Percentiles rank a stretch among this genome's conserved stretches.
Evolutionary conservation across 1,140 invertebrate genomes (phyloP).

Genomic region (Manduca sexta): DNA sequence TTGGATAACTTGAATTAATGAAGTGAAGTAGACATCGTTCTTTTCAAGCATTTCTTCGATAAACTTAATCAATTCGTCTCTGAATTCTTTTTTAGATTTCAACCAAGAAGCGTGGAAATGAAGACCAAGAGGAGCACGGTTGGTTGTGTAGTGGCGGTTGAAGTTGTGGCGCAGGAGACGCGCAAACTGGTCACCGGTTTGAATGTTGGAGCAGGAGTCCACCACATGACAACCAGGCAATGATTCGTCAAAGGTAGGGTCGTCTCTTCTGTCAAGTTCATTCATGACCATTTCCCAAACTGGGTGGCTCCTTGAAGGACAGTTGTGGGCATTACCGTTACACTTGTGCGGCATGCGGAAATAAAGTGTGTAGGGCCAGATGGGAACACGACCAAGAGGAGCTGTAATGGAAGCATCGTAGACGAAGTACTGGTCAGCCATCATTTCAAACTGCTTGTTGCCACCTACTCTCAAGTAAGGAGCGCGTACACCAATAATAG

Average conservation of each 20-base stretch:
- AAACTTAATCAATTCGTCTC: constrained; percentile 93
- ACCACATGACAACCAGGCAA: constrained; percentile 95
- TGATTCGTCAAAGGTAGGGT: constrained; percentile 92
- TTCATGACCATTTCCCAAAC: constrained; percentile 98
- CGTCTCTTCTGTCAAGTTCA: constrained; percentile 92
- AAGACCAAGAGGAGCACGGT: constrained; percentile 94
- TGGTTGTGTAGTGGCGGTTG: constrained; percentile 93
- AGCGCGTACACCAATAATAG: constrained; percentile 90
- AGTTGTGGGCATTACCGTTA: constrained; percentile 94
- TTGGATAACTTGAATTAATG: constrained; percentile 94
- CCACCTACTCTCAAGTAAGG: constrained; percentile 94
- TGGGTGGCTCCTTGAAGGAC: constrained; percentile 90
- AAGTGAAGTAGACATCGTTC: constrained; percentile 96
- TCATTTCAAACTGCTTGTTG: constrained; percentile 97
- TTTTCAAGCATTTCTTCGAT: constrained; percentile 93
- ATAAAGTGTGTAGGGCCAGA: constrained; percentile 97
- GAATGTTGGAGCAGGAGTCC: constrained; percentile 94
- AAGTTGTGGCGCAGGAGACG: constrained; percentile 94
- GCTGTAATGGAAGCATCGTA: constrained; percentile 96
- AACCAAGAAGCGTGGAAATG: constrained; percentile 97
- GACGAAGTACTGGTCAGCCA: constrained; percentile 95
- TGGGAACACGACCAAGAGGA: constrained; percentile 88
- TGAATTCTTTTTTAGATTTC: constrained; percentile 95
- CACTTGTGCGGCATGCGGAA: constrained; percentile 97
- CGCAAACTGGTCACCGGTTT: constrained; percentile 90